Base-by-base conservation (phyloP, 2,888 invertebrate genomes). In the Agriopis aurantiaria region DNA sequence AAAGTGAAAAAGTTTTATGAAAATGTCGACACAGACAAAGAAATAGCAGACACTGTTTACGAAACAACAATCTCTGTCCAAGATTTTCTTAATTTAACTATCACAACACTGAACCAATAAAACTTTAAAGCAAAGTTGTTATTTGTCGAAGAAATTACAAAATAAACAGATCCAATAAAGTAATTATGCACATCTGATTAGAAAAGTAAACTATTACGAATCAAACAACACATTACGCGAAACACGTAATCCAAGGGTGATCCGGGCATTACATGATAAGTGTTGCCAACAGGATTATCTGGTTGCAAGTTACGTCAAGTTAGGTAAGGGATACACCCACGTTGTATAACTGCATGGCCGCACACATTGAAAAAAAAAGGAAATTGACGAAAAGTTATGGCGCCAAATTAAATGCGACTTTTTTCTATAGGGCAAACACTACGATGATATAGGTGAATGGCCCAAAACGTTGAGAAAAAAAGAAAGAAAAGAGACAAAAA, bases 261-360 rank as follows among this genome's bases (percentile, higher is more conserved):
- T 69, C 67, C 70, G 62, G 65, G 60, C 75, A 65, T 70, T 57
- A 66, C 56, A 48, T 72, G 59, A 69, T 70, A 60, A 65, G 43
- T 65, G 59, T 68, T 69, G 76, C 79, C 52, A 53, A 78, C 80
- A 82, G 81, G 85, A 82, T 77, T 76, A 74, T 74, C 77, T 70
- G 72, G 77, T 72, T 66, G 78, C 49, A 46, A 45, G 81, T 90
- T 88, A 87, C 88, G 86, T 85, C 81, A 78, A 72, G 84, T 90
- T 89, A 88, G 87, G 84, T 90, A 91, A 91, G 85, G 83, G 76
- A 75, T 55, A 69, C 63, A 66, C 53, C 43, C 57, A 56, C 51
- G 53, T 12, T 51, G 61, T 51, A 52, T 55, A 46, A 58, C 58
- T 48, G 17, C 17, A 23, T 23, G 62, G 48, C 40, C 12, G 43